These are phyloP conservation scores for Balaeniceps rex DNA, from an alignment of 2,113 vertebrate species.

Conservation along the genomic window DNA sequence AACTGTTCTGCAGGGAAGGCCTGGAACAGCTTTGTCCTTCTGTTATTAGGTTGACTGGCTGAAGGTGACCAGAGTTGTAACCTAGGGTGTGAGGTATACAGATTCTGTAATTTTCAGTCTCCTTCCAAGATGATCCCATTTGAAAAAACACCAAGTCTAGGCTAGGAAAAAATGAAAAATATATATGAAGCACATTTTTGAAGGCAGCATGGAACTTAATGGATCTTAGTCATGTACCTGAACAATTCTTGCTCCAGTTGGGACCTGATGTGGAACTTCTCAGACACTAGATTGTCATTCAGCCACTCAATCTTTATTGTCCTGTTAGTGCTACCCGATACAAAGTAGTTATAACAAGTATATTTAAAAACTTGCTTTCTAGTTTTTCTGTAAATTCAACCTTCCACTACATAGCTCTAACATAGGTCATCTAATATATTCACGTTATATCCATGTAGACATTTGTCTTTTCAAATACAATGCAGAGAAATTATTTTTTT, in stretches of 20 bases:
- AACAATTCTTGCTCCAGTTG: neutral
- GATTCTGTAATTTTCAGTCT: neutral
- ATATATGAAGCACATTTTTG: neutral
- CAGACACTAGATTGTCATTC: neutral
- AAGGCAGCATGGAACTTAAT: neutral
- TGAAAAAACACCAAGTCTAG: neutral
- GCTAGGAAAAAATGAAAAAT: neutral
- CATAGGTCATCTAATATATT: neutral
- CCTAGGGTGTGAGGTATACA: neutral
- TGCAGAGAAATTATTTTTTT: neutral
- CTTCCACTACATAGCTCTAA: neutral
- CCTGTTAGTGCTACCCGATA: neutral
- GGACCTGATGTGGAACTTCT: neutral
- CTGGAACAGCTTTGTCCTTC: neutral
- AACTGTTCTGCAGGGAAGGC: neutral
- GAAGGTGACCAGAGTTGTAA: neutral
- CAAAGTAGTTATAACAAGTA: neutral
- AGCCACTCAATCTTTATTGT: neutral
- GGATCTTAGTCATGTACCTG: neutral
- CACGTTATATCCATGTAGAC: neutral
- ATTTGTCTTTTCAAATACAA: neutral
- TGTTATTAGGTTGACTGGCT: neutral
- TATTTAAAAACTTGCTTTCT: neutral
- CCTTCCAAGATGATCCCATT: neutral
- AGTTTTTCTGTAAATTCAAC: neutral